Evolutionary conservation across 2,113 vertebrate genomes (phyloP), one percentile per base, ranked within the genome.

Genomic region (Esox niger): DNA sequence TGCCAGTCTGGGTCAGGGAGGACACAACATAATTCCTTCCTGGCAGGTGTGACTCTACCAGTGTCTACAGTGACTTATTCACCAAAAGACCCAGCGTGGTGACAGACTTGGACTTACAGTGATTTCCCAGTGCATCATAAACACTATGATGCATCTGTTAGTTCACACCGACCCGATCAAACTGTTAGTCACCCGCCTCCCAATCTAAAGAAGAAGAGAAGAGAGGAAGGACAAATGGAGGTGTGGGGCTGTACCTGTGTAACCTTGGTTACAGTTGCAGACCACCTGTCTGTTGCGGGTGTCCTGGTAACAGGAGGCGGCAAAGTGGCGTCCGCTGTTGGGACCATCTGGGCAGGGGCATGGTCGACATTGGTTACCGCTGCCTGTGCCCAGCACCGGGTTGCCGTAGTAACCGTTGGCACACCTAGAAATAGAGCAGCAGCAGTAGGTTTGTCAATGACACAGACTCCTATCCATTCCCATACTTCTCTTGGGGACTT

Each of bases 261-360:
- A 97, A 3, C 97, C 97, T 2, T 93, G 88, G 79, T 89, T 93
- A 85, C 97, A 98, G 86, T 91, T 96, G 85, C 97, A 99, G 78
- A 95, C 20, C 0, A 98, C 90, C 70, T 96, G 94, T 64, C 85
- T 86, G 55, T 91, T 94, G n/a, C 69, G 92, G 64, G 88, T 90
- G 84, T 99, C 97, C 83, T 95, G 93, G 76, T 95, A 94, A 89
- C 97, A 99, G 43, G 97, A 95, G 10, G 89, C 86, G 0, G 97
- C 97, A 1, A 97, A 98, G 74, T 98, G 90, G 2, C 90, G 93
- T 30, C 89, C 90, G 21, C 93, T 95, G 73, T 87, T 78, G 0
- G 95, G 97, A 3, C 92, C 94, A 0, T 98, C 95, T 0, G 97
- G 97, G 68, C 97, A 99, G 3, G 94, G 95, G 52, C 97, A 99